Evolutionary conservation across 2,888 invertebrate species (phyloP), one percentile per base, ranked within the genome.

Genomic region (Limnephilus lunatus): DNA sequence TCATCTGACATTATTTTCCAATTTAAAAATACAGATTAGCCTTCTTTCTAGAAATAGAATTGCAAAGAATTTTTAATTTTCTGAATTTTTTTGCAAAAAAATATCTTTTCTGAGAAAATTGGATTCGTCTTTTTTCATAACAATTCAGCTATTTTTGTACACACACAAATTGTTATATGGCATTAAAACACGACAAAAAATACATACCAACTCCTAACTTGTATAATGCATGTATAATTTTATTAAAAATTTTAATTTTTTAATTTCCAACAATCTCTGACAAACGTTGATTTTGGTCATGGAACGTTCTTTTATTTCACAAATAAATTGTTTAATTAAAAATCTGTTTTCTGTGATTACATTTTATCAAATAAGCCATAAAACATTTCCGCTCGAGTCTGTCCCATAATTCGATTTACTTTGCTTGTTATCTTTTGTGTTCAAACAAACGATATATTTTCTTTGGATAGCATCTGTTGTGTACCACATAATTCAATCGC

Each of bases 401-500:
- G 68, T 89, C 86, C 44, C 32, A 89, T 89, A 35, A 89, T 89
- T 89, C 88, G 88, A 89, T 89, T 89, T 89, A 89, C 88, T 89
- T 89, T 89, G 19, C 81, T 30, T 89, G 80, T 89, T 89, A 89
- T 89, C 88, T 89, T 89, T 89, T 89, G 35, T 89, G 88, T 89
- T 68, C 88, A 89, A 89, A 89, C 68, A 89, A 80, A 89, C 44
- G 88, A 80, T 80, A 89, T 44, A 89, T 89, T 89, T 89, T 35
- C 88, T 80, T 32, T 32, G 81, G 81, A 89, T 35, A 89, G 39
- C 88, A 89, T 32, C 88, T 89, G 88, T 89, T 89, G 88, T 89
- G n/a, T 32, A 35, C 31, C 39, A 31, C 88, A 80, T 89, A 89
- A 89, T 89, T 80, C 68, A 89, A 89, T 89, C 80, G n/a, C 30